Percentiles rank a stretch among this genome's conserved stretches.
Evolutionary conservation across 2,113 vertebrate genomes (phyloP).

Genomic region (Oreochromis niloticus): DNA sequence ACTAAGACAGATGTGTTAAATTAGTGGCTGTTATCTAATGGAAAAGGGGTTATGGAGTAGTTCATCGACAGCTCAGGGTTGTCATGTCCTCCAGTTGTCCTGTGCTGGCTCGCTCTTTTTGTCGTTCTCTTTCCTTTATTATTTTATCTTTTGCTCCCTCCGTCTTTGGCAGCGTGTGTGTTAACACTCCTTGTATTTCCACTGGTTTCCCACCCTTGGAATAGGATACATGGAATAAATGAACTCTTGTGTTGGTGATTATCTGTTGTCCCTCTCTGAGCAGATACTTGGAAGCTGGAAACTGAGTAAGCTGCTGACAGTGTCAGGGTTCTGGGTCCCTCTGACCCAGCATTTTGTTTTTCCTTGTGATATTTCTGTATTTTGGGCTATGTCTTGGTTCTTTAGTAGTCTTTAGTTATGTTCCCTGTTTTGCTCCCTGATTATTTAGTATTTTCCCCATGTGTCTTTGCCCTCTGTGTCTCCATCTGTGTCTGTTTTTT

Average conservation of each 20-base stretch:
- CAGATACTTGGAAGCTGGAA: too few relatives aligned
- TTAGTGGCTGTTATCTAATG: neutral
- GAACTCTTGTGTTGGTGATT: neutral
- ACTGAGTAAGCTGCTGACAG: too few relatives aligned
- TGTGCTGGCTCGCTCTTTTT: neutral
- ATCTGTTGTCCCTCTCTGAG: neutral
- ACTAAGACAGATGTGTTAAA: neutral
- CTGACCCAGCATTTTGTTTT: neutral
- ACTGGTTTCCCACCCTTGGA: neutral
- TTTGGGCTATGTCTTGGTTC: neutral
- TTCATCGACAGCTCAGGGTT: accelerated
- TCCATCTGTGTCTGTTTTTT: neutral
- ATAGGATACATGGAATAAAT: neutral
- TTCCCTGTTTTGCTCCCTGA: neutral
- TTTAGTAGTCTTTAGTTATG: neutral
- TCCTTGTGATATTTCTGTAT: neutral
- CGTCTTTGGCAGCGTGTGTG: neutral
- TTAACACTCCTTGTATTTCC: neutral
- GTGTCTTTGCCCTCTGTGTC: neutral
- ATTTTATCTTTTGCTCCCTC: neutral
- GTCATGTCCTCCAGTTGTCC: neutral
- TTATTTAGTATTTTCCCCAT: neutral
- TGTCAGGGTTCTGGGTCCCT: too few relatives aligned
- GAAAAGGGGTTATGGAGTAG: neutral
- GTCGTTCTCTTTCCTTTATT: neutral